Evolutionary conservation across 1,140 invertebrate species (phyloP), one percentile per base, ranked within the genome.

Genomic region (Drosophila albomicans): DNA sequence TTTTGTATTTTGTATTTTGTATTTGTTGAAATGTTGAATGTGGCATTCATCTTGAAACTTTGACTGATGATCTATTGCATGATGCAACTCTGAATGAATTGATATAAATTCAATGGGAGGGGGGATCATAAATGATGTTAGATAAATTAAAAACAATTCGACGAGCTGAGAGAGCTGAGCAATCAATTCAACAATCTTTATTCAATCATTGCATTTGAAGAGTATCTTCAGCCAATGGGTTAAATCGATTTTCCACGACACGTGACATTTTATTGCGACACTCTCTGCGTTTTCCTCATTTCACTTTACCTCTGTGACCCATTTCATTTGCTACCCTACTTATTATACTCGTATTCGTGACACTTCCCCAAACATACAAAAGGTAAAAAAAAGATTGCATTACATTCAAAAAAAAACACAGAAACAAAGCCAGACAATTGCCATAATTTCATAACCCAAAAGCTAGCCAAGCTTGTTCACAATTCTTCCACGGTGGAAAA

Each of bases 371-470:
- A 67, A 43, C 43, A 54, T 5, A 64, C 35, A 7, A 49, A 58
- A 62, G 32, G 32, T 25, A 75, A 76, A 81, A 25, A 4, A 59
- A 63, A 45, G 56, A 82, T 82, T 71, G 71, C 75, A 75, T 25
- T 70, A 59, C 58, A 65, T 16, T 15, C 3, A 51, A 61, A 20
- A 56, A 49, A 72, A 49, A 74, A 32, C 5, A 32, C 0, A 32
- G 7, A 32, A 32, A 38, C 6, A 38, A 38, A 78, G 73, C 68
- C 43, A 86, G 66, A 82, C 82, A 87, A 87, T 87, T 80, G 84
- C 84, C 69, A 79, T 71, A 58, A 87, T 87, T 87, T 87, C 82
- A 88, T 87, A 87, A 87, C 80, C 79, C 64, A 68, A 25, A 52
- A 82, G 68, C 66, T 48, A 78, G 51, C 32, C 67, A 58, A 76